Conservation (phyloP, 2,888 invertebrate genomes). For the Mesorhabditis sp. region DNA sequence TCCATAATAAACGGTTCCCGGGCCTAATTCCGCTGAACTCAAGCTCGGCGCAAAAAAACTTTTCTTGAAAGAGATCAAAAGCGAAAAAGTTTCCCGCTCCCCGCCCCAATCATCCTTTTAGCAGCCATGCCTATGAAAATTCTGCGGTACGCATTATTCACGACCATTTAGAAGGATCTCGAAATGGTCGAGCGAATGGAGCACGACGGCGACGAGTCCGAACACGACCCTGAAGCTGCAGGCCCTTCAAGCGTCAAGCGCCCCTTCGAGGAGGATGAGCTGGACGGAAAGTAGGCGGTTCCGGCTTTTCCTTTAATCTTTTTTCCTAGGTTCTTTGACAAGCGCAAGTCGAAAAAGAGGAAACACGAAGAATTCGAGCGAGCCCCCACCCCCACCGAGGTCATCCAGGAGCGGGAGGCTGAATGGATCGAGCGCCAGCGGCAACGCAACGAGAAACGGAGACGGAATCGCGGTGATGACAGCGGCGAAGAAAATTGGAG, state of each 20-base stretch:
- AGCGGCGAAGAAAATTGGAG: slow-evolving; percentile 6
- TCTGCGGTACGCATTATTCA: not conserved
- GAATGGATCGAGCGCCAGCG: slow-evolving; percentile 55
- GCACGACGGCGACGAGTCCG: slow-evolving; percentile 13
- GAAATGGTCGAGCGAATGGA: slow-evolving; percentile 1
- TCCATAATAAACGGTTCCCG: too few relatives aligned
- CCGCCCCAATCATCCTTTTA: too few relatives aligned
- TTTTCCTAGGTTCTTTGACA: slow-evolving; percentile 18
- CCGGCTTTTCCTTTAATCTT: too few relatives aligned
- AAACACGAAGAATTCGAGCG: slow-evolving; percentile 35
- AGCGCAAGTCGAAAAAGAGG: slow-evolving; percentile 26
- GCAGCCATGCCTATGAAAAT: too few relatives aligned
- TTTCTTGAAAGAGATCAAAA: too few relatives aligned
- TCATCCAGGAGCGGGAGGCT: slow-evolving; percentile 47
- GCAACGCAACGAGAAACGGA: slow-evolving; percentile 43
- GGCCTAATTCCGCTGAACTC: too few relatives aligned
- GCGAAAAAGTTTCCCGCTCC: too few relatives aligned
- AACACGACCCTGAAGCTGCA: slow-evolving; percentile 24
- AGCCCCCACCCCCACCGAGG: slow-evolving; percentile 54
- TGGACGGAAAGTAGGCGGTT: slow-evolving; percentile 15
- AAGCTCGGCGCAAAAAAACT: too few relatives aligned
- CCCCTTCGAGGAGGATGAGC: slow-evolving; percentile 25
- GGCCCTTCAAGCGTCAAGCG: slow-evolving; percentile 28
- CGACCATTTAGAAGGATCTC: not conserved
- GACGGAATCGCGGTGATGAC: slow-evolving; percentile 19